Evolutionary conservation across 2,113 vertebrate species (phyloP), one percentile per base, ranked within the genome.

Genomic region (Neomonachus schauinslandi): DNA sequence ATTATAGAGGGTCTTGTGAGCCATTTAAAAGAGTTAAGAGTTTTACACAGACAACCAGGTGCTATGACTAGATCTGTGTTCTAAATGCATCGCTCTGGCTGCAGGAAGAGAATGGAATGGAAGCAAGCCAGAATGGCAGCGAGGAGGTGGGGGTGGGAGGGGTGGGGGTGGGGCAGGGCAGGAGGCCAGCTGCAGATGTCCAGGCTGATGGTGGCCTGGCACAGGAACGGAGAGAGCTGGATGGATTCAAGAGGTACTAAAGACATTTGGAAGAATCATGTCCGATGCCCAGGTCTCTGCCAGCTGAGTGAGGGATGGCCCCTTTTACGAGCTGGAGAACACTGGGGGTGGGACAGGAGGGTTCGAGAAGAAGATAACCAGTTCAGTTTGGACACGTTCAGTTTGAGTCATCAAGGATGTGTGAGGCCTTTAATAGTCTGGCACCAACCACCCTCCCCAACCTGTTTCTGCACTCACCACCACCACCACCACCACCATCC

Each of bases 111-210:
- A 19, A 59, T 31, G 31, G 13, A 61, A 21, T 24, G 65, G n/a
- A 81, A 72, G 67, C 2, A 39, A 91, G 71, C 21, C 46, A 85
- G 22, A 19, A 49, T 12, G 77, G 26, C 55, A 39, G 55, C 53
- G 21, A 69, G 63, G 28, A 59, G 36, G 51, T 1, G 3, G 31
- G 31, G 53, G 51, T 2, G 2, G 1, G 10, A 33, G 24, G 5
- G 16, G 21, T 0, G 18, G 51, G 19, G n/a, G 5, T 1, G 22
- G 2, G 65, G 4, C 0, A 4, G 39, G 28, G 16, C 0, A 1
- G 12, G 19, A 15, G 59, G 15, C 42, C 39, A 11, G 11, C 0
- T 7, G 26, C 22, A 39, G 31, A 26, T 5, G 7, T 59, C 53
- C 59, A 57, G n/a, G 36, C 57, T 61, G 8, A 31, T 69, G 65